phyloP scores from a whole-genome alignment of 1,140 invertebrate species.

The Odontomachus brunneus region DNA sequence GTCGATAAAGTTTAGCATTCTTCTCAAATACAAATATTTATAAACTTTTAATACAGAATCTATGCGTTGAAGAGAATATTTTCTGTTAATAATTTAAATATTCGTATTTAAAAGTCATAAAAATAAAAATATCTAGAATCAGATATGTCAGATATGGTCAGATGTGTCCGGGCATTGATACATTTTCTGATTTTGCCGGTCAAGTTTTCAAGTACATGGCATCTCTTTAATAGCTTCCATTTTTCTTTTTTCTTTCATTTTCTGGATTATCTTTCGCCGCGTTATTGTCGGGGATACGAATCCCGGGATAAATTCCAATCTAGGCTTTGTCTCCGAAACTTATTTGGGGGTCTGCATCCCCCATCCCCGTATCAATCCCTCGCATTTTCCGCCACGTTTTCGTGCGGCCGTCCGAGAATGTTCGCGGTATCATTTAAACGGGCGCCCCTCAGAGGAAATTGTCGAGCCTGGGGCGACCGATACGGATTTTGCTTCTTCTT shows the following conservation, averaged over 20 bases:
- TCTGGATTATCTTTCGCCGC: not conserved
- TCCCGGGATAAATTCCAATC: constrained; percentile 17
- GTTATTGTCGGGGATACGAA: not conserved
- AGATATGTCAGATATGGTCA: too few species aligned
- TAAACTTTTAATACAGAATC: too few species aligned
- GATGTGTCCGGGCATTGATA: too few species aligned
- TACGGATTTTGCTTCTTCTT: constrained; percentile 53
- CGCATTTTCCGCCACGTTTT: constrained; percentile 34
- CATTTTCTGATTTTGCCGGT: too few species aligned
- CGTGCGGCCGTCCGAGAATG: constrained; percentile 30
- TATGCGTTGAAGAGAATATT: too few species aligned
- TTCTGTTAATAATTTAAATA: too few species aligned
- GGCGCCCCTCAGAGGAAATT: constrained; percentile 55
- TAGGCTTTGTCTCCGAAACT: constrained; percentile 41
- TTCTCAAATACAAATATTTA: too few species aligned
- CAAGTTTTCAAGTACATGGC: too few species aligned
- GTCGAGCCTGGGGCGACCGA: constrained; percentile 33
- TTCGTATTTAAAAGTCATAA: too few species aligned
- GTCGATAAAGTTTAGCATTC: too few species aligned
- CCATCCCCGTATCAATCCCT: constrained; percentile 39
- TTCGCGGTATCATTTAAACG: constrained; percentile 22
- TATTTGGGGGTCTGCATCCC: constrained; percentile 27
- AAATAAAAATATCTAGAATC: too few species aligned
- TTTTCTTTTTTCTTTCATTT: not conserved
- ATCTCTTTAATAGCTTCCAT: not conserved